Percentiles rank a stretch among this genome's conserved stretches.
These are phyloP conservation scores for Epizoanthus fatuus DNA, from an alignment of 92 coral and sea anemone species.

Conservation along the genomic window DNA sequence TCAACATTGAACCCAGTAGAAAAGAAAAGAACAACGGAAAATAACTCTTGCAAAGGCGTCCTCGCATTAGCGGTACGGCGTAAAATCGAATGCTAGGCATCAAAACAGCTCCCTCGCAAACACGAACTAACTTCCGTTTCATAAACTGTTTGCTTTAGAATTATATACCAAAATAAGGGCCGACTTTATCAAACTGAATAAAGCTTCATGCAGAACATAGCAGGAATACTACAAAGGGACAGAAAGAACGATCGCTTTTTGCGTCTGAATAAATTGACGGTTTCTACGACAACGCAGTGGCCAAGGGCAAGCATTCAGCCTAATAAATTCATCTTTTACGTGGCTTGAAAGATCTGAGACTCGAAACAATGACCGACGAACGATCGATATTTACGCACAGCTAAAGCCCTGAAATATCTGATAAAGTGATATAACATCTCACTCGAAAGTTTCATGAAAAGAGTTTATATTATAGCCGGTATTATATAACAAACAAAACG, in stretches of 20 bases:
- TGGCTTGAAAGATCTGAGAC: neutral
- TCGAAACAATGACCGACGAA: neutral
- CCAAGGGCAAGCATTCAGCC: constrained; percentile 12
- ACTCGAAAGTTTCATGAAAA: too few species aligned
- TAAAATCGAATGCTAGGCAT: constrained; percentile 1
- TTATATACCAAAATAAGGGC: neutral
- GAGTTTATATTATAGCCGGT: too few species aligned
- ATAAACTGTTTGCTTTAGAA: neutral
- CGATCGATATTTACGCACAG: neutral
- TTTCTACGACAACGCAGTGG: constrained; percentile 7
- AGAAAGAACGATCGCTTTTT: neutral
- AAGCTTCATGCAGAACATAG: neutral
- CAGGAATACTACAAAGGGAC: neutral
- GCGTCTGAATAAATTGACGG: constrained; percentile 3
- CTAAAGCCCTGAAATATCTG: neutral
- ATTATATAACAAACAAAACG: too few species aligned
- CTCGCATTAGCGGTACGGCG: constrained; percentile 20
- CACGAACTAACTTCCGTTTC: neutral
- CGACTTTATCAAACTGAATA: neutral
- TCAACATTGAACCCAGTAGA: constrained; percentile 23
- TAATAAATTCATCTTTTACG: constrained; percentile 24
- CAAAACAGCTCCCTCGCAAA: neutral
- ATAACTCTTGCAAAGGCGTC: constrained; percentile 28
- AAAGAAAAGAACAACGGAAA: constrained; percentile 20
- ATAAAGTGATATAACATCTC: too few species aligned